Base-by-base conservation (phyloP, 2,888 invertebrate species). In the Pachymerium ferrugineum region DNA sequence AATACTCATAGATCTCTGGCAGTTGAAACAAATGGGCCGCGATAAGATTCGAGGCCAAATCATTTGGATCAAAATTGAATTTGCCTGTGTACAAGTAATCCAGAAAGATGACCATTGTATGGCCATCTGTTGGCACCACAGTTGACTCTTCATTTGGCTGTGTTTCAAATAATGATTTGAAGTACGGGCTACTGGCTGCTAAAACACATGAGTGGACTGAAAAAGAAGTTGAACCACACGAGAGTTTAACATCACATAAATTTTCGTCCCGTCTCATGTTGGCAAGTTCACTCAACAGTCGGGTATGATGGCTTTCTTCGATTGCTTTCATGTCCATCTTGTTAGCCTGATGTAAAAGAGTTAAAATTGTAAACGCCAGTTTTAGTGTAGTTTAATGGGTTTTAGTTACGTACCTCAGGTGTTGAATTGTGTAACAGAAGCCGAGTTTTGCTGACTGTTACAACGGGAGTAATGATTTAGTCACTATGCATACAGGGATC, bases 81-180 rank as follows among this genome's bases (percentile, higher is more conserved):
- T 28, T 54, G 5, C 72, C 72, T 22, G 19, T 29, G 47, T 72
- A 72, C 47, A 47, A 28, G 72, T 72, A 72, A 31, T 72, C 54
- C 47, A 72, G 47, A 19, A 72, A 54, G 28, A 54, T n/a, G 6
- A 1, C 16, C 54, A 54, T 72, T n/a, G 33, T 54, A 3, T 28
- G 3, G n/a, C 47, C 16, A 54, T 72, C 33, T 22, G 29, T 29
- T 30, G 72, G 72, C 4, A 72, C n/a, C 3, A 28, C 10, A 28
- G 28, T 19, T 62, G 62, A 16, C 8, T 28, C 22, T 35, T 28
- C 71, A 12, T 42, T n/a, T n/a, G n/a, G 38, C 31, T 25, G 72
- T 12, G 14, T 29, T 47, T 54, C 29, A 14, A 72, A 54, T 54
- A 72, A n/a, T n/a, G 28, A 30, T 16, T 72, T 54, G 19, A 47